phyloP scores from a whole-genome alignment of 2,888 invertebrate genomes.

The Brachycybe producta region DNA sequence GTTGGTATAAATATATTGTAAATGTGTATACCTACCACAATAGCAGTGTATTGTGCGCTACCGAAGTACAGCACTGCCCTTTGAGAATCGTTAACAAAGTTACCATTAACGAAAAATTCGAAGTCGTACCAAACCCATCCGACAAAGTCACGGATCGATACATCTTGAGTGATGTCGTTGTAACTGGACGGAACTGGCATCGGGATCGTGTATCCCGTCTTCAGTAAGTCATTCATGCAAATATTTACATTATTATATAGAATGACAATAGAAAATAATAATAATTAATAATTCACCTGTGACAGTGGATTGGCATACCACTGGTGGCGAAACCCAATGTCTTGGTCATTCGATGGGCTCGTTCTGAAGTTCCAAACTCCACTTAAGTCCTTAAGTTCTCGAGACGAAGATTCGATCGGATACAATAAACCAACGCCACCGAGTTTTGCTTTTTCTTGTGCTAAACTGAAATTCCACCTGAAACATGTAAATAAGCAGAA shows the following conservation, averaged over 20 bases:
- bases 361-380: conserved; percentile 86
- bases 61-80: conserved; percentile 74
- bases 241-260: no score
- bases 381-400: conserved; percentile 64
- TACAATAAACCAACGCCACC: conserved; percentile 49
- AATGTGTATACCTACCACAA: conserved; percentile 57
- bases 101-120: conserved; percentile 65
- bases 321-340: conserved; percentile 55
- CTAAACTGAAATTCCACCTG: no score
- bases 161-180: conserved; percentile 81
- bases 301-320: conserved; percentile 64
- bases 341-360: conserved; percentile 53
- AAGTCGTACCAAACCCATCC: conserved; percentile 94
- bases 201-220: conserved; percentile 45
- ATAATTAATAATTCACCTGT: conserved; percentile 4
- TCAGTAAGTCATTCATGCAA: background rate
- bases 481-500: no score
- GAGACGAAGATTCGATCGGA: conserved; percentile 65
- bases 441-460: no score
- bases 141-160: conserved; percentile 69
- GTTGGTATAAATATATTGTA: no score
- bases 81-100: conserved; percentile 51
- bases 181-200: conserved; percentile 97
- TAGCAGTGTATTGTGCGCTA: conserved; percentile 80
- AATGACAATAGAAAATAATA: no score